Evolutionary conservation across 2,888 invertebrate genomes (phyloP), one percentile per base, ranked within the genome.

Genomic region (Diplolepis rosae): DNA sequence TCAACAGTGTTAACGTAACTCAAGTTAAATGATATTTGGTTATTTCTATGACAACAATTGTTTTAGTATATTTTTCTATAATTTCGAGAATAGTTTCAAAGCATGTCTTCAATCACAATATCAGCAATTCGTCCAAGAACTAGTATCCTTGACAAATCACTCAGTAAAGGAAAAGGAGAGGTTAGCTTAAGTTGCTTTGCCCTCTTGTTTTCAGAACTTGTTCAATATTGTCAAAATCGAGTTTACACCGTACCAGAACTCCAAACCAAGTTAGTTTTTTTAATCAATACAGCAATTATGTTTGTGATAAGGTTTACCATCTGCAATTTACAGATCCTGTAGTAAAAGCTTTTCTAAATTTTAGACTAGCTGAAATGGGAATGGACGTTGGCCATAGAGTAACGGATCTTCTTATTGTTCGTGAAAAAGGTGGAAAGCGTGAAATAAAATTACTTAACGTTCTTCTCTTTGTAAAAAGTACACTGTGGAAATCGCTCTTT

Each of bases 401-500:
- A 56, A 93, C 99, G 68, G 99, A 99, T 89, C 90, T 99, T 22
- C 94, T 99, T 85, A 96, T 98, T 85, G 93, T 98, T 1, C 91
- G 99, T 77, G 99, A 99, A 88, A 93, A 96, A 79, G 95, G 95
- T 85, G 95, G 95, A 76, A 98, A 98, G 88, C 91, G 99, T 35
- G 99, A 99, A 90, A 96, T 95, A 2, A 99, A 98, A 88, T 89
- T 99, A 4, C 91, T 99, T 0, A 98, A 97, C 86, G 97, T 98
- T 92, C 90, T 99, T 9, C 90, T 99, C 6, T 99, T 99, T 89
- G 94, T 99, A 1, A 98, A 99, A 88, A 96, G 96, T 4, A 97
- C 97, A 0, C 90, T 99, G 15, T 99, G 99, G 99, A 99, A 98
- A 94, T 96, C 95, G 67, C 90, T 99, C 22, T 99, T 98, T 91